Conservation (phyloP, 2,113 vertebrate species). For the Mirza zaza region DNA sequence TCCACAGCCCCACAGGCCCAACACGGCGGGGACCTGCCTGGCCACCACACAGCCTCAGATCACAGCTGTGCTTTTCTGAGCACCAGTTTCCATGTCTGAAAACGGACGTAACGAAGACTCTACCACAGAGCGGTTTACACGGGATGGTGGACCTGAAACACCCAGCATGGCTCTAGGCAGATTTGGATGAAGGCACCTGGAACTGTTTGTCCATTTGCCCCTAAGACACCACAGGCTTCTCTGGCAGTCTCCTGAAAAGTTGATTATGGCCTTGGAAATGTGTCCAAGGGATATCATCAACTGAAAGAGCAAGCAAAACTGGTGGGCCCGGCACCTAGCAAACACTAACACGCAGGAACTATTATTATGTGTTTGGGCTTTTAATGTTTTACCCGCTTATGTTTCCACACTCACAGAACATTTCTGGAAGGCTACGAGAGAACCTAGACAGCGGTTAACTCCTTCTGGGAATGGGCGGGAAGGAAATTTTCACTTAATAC, state of each 20-base stretch:
- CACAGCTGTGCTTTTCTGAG: background rate
- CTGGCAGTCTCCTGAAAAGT: background rate
- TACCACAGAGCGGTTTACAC: rapidly evolving
- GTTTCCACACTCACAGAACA: rapidly evolving
- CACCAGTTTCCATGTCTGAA: background rate
- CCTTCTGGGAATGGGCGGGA: background rate
- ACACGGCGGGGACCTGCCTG: background rate
- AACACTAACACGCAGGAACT: rapidly evolving
- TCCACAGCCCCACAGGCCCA: background rate
- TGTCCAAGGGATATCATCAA: background rate
- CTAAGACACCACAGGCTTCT: too few relatives aligned
- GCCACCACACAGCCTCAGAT: rapidly evolving
- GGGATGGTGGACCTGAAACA: rapidly evolving
- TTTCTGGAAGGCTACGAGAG: background rate
- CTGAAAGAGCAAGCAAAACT: rapidly evolving
- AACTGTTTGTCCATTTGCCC: rapidly evolving
- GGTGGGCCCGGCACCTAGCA: background rate
- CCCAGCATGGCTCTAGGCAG: background rate
- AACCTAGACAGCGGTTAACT: background rate
- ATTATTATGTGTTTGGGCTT: background rate
- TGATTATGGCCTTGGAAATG: background rate
- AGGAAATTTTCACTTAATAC: background rate
- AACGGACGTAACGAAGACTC: background rate
- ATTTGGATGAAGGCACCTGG: rapidly evolving
- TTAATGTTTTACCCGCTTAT: background rate